Conservation (phyloP, 2,113 vertebrate species). For the Phocoena sinus region DNA sequence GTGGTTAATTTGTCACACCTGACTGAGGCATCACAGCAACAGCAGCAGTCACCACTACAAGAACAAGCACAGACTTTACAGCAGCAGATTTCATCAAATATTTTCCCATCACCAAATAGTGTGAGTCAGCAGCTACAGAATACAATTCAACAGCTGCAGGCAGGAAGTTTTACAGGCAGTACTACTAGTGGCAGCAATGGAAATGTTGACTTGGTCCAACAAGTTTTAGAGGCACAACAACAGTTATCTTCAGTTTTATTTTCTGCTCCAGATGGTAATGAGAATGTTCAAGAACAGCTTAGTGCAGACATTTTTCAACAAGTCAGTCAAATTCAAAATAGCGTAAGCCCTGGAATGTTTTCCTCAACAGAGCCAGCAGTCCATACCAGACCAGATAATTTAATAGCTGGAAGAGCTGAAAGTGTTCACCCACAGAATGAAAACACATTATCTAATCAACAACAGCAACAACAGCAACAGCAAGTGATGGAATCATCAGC, state of each 20-base stretch:
- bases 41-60: slow-evolving; percentile 79
- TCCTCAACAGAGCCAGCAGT: slow-evolving; percentile 80
- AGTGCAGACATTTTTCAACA: slow-evolving; percentile 87
- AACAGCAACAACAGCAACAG: slow-evolving; percentile 85
- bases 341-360: slow-evolving; percentile 81
- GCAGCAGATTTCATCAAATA: slow-evolving; percentile 87
- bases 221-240: slow-evolving; percentile 86
- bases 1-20: slow-evolving; percentile 82
- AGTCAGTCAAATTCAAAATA: slow-evolving; percentile 84
- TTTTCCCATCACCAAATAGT: slow-evolving; percentile 86
- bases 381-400: slow-evolving; percentile 80
- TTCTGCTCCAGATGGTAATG: slow-evolving; percentile 80
- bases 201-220: slow-evolving; percentile 84
- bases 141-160: slow-evolving; percentile 94
- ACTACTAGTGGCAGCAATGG: slow-evolving; percentile 76
- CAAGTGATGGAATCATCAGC: slow-evolving; percentile 89
- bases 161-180: slow-evolving; percentile 85
- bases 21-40: slow-evolving; percentile 73
- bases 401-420: slow-evolving; percentile 81
- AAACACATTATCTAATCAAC: slow-evolving; percentile 85
- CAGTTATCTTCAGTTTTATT: slow-evolving; percentile 87
- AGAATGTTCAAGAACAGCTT: slow-evolving; percentile 85
- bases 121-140: slow-evolving; percentile 94
- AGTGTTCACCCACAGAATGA: slow-evolving; percentile 84
- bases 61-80: slow-evolving; percentile 89